These are phyloP conservation scores for Drosophila dives DNA, from an alignment of 2,888 invertebrate genomes.

Conservation along the genomic window DNA sequence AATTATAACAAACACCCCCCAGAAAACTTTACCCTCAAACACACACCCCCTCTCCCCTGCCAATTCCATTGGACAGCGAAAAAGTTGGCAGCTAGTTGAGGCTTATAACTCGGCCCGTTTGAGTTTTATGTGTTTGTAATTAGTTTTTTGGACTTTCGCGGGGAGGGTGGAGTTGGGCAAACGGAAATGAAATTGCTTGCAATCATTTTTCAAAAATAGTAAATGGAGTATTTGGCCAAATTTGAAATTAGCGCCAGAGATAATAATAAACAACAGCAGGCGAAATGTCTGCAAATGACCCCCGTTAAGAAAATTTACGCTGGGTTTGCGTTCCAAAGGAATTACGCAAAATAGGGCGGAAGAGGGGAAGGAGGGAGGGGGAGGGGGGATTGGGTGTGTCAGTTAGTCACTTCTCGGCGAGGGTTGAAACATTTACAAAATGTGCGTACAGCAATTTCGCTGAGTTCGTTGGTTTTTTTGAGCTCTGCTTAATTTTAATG, in stretches of 20 bases:
- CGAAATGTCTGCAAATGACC: slow-evolving; percentile 34
- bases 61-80: slow-evolving; percentile 38
- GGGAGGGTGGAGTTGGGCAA: slow-evolving; percentile 14
- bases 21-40: neutral
- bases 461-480: slow-evolving; percentile 31
- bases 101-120: slow-evolving; percentile 58
- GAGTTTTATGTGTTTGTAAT: slow-evolving; percentile 81
- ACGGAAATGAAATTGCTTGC: slow-evolving; percentile 82
- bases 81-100: slow-evolving; percentile 57
- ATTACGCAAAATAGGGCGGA: slow-evolving; percentile 15
- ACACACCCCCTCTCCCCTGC: no score
- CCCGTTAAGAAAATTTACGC: slow-evolving; percentile 8
- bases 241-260: slow-evolving; percentile 75
- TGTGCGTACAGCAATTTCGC: slow-evolving; percentile 68
- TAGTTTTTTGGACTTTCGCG: slow-evolving; percentile 70
- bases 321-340: slow-evolving; percentile 20
- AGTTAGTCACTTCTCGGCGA: slow-evolving; percentile 15
- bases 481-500: slow-evolving; percentile 59
- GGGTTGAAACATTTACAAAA: slow-evolving; percentile 71
- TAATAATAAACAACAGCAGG: slow-evolving; percentile 76
- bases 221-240: slow-evolving; percentile 79
- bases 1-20: neutral
- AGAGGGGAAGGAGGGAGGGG: neutral
- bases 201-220: slow-evolving; percentile 82
- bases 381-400: neutral